phyloP scores from a whole-genome alignment of 30 jellyfish, hydroid and myxozoan species.

The Aurelia sp. region DNA sequence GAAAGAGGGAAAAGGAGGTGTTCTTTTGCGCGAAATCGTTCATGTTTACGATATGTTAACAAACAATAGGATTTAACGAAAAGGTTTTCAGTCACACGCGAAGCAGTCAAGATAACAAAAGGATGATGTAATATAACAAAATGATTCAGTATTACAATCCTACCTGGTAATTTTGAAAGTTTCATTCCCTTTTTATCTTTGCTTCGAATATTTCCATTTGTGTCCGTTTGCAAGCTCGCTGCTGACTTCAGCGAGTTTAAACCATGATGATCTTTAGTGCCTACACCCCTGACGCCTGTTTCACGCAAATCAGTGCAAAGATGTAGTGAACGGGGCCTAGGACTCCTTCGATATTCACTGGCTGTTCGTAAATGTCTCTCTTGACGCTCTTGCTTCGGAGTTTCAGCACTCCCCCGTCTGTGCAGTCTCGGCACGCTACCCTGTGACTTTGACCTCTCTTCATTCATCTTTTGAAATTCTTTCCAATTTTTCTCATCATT shows the following conservation, averaged over 20 bases:
- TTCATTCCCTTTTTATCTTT: slow-evolving; percentile 37
- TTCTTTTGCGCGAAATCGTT: no score
- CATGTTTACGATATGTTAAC: no score
- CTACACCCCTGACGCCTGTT: background rate
- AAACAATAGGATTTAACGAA: no score
- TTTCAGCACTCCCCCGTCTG: slow-evolving; percentile 59
- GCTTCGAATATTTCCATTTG: slow-evolving; percentile 27
- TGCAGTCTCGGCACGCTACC: slow-evolving; percentile 31
- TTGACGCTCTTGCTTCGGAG: slow-evolving; percentile 33
- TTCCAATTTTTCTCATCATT: slow-evolving; percentile 22
- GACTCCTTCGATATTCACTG: slow-evolving; percentile 30
- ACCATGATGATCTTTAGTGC: background rate
- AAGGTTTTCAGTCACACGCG: no score
- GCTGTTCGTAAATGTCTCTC: slow-evolving; percentile 40
- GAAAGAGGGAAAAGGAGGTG: no score
- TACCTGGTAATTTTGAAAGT: slow-evolving; percentile 48
- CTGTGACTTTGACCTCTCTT: slow-evolving; percentile 32
- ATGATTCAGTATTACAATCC: no score
- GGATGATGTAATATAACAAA: no score
- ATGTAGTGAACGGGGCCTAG: slow-evolving; percentile 57
- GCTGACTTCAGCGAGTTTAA: background rate
- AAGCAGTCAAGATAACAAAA: no score
- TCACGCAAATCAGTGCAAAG: slow-evolving; percentile 26
- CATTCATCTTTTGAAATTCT: slow-evolving; percentile 30
- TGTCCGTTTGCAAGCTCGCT: slow-evolving; percentile 4